These are phyloP conservation scores for Odontothrips loti DNA, from an alignment of 2,888 invertebrate species.

Conservation along the genomic window DNA sequence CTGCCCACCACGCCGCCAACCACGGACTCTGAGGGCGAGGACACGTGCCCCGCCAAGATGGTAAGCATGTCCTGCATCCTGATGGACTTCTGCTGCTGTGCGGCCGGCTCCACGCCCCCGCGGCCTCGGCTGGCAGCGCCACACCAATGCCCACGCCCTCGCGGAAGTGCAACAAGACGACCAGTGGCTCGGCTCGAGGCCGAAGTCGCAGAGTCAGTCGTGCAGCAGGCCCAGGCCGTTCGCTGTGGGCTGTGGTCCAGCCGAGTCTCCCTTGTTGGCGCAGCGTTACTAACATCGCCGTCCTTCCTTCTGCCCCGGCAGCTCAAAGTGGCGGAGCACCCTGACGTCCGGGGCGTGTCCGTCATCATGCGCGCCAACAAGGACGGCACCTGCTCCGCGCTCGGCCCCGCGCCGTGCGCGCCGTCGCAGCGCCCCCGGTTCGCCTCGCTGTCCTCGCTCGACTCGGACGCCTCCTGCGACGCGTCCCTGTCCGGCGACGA, in stretches of 20 bases:
- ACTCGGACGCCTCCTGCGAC: not conserved
- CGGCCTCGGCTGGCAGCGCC: too few relatives aligned
- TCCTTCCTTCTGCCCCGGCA: conserved; percentile 29
- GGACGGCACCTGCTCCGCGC: conserved; percentile 63
- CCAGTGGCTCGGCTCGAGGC: too few relatives aligned
- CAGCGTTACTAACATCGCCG: conserved; percentile 19
- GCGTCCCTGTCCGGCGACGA: conserved; percentile 45
- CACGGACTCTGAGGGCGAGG: conserved; percentile 71
- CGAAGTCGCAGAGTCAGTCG: too few relatives aligned
- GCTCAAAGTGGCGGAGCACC: conserved; percentile 51
- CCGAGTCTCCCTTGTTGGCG: too few relatives aligned
- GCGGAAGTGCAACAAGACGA: not conserved
- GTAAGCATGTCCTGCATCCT: too few relatives aligned
- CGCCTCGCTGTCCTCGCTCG: conserved; percentile 8
- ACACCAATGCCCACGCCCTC: not conserved
- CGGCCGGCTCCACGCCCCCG: too few relatives aligned
- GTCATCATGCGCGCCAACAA: conserved; percentile 84
- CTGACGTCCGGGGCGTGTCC: conserved; percentile 57
- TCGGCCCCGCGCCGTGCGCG: conserved; percentile 5
- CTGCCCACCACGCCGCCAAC: conserved; percentile 72
- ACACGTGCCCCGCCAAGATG: conserved; percentile 54
- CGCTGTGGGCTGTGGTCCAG: too few relatives aligned
- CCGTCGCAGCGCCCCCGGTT: not conserved
- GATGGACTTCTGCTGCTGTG: too few relatives aligned
- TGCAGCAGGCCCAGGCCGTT: too few relatives aligned